These are phyloP conservation scores for Eupithecia centaureata DNA, from an alignment of 2,888 invertebrate genomes.

Conservation along the genomic window DNA sequence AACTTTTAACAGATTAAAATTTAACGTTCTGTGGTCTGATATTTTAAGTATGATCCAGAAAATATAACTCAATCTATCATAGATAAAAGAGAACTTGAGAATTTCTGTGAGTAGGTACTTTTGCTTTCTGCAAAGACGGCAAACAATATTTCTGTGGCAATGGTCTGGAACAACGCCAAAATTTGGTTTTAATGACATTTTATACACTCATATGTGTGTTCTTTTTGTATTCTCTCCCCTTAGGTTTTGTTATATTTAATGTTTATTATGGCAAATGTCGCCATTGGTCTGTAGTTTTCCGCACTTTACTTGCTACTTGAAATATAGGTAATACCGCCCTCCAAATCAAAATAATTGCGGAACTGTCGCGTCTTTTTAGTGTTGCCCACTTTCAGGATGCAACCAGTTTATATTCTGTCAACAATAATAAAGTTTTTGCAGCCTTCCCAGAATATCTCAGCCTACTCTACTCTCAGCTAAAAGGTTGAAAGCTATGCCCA, in stretches of 20 bases:
- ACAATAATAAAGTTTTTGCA: neutral
- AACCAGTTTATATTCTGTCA: neutral
- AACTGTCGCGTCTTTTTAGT: neutral
- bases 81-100: neutral
- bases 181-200: slow-evolving; percentile 81
- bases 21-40: neutral
- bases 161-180: slow-evolving; percentile 70
- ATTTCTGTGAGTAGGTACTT: slow-evolving; percentile 44
- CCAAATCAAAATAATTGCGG: neutral
- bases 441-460: slow-evolving; percentile 40
- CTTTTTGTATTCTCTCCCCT: slow-evolving; percentile 60
- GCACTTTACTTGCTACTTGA: neutral
- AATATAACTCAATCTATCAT: neutral
- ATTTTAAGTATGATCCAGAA: neutral
- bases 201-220: slow-evolving; percentile 73
- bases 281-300: neutral
- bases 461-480: slow-evolving; percentile 68
- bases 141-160: slow-evolving; percentile 73
- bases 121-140: slow-evolving; percentile 70
- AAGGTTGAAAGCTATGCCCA: slow-evolving; percentile 53
- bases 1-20: slow-evolving; percentile 3
- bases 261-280: slow-evolving; percentile 14
- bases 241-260: slow-evolving; percentile 45
- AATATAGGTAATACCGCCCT: neutral
- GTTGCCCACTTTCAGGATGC: neutral